Base-by-base conservation (phyloP, 1,140 invertebrate genomes). In the Chionoecetes opilio region DNA sequence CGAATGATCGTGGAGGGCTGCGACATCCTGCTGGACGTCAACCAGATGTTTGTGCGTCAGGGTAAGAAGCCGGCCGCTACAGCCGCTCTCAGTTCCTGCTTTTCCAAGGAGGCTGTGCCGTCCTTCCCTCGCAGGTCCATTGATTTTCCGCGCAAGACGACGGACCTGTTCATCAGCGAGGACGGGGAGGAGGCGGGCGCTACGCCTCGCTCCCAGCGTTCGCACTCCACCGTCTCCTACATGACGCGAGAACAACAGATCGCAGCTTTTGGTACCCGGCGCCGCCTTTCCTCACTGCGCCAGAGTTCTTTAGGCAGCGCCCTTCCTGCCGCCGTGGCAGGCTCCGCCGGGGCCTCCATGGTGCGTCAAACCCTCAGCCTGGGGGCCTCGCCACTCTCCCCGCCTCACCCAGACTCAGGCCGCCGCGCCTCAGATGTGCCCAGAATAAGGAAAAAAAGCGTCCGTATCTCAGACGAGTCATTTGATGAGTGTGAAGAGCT, bases 1-100 rank as follows among this genome's bases (percentile, higher is more conserved):
- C 97, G 99, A 93, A 99, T 99, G 98, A 99, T 99, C 89, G 98
- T 99, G 0, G 99, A 99, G 97, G 99, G 99, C 3, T 99, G 99
- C 97, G 99, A 99, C 97, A 99, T 99, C 96, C 97, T 99, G 84
- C 97, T 99, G 38, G 99, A 99, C 96, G 99, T 99, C 26, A 99
- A 99, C 97, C 99, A 99, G 97, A 98, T 99, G 26, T 99, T 98
- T 97, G 98, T 99, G 31, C 97, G 98, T 96, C 98, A 99, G 98
- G 98, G 98, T 98, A 97, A 97, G 97, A 96, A 94, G 94, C 93
- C 94, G 84, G 96, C 91, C 63, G 96, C 82, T 32, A 91, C 91
- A 82, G 63, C 84, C 32, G 46, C 93, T 75, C 96, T 96, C 37
- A 96, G 95, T 95, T 95, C 94, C 82, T 96, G 95, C 93, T 96